A percentile compares a stretch with the other conserved stretches of the same genome.
phyloP scores from a whole-genome alignment of 2,113 vertebrate species.

The Calyptommatus sinebrachiatus region DNA sequence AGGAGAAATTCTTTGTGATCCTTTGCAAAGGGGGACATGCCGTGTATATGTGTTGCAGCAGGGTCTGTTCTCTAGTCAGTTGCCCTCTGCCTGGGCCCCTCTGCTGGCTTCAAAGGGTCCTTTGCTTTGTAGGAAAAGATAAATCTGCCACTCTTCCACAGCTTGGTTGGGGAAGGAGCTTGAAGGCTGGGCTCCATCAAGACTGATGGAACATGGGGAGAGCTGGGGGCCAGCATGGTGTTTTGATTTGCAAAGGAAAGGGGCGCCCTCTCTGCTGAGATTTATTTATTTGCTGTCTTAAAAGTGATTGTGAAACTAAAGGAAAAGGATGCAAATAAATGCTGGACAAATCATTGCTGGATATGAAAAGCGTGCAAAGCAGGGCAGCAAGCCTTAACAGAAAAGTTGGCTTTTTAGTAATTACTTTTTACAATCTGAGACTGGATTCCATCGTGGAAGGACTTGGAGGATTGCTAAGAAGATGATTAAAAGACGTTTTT shows the following conservation, averaged over 20 bases:
- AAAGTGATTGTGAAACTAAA: neutral
- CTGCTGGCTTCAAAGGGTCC: conserved; percentile 30
- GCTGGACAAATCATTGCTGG: neutral
- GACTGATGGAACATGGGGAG: neutral
- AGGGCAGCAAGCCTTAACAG: neutral
- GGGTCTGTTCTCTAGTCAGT: conserved; percentile 12
- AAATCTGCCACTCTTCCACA: conserved; percentile 27
- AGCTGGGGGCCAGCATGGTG: neutral
- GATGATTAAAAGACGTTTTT: neutral
- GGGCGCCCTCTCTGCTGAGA: neutral
- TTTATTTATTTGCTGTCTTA: neutral
- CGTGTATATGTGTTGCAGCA: neutral
- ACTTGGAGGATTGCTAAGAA: neutral
- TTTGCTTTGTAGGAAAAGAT: conserved; percentile 25
- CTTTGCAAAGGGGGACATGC: neutral
- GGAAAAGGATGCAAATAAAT: conserved; percentile 7
- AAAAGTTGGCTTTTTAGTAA: neutral
- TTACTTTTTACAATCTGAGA: neutral
- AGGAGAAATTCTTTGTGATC: neutral
- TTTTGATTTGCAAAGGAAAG: neutral
- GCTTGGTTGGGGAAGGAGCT: neutral
- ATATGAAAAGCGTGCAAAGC: neutral
- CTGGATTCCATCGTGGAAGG: neutral
- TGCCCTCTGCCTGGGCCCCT: conserved; percentile 23
- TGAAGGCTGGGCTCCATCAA: conserved; percentile 39